Conservation (phyloP, 2,888 invertebrate species). For the Ophioninae sp. region DNA sequence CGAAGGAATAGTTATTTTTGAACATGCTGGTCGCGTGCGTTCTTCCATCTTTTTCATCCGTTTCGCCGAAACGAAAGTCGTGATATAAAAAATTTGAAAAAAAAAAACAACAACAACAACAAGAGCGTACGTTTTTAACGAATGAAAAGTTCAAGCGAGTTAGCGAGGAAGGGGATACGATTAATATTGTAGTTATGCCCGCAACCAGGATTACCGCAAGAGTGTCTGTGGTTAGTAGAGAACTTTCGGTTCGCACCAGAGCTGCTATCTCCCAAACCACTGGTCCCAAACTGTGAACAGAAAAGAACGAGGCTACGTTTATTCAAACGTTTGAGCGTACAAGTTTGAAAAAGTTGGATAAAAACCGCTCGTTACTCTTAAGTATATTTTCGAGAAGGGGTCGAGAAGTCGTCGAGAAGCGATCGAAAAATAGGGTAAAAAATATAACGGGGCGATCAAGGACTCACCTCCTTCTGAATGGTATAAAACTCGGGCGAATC, state of each 20-base stretch:
- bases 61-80: conserved; percentile 10
- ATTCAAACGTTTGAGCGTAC: background rate
- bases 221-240: conserved; percentile 81
- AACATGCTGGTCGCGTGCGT: conserved; percentile 11
- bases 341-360: background rate
- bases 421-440: background rate
- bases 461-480: conserved; percentile 86
- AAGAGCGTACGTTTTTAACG: background rate
- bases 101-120: too few species aligned
- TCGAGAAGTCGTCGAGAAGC: too few species aligned
- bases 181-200: conserved; percentile 80
- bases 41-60: conserved; percentile 1
- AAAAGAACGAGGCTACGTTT: conserved; percentile 47
- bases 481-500: conserved; percentile 85
- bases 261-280: conserved; percentile 80
- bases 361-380: background rate
- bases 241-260: conserved; percentile 81
- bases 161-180: conserved; percentile 70
- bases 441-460: background rate
- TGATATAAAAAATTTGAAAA: background rate
- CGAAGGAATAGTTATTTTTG: background rate
- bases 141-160: conserved; percentile 43
- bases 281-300: conserved; percentile 79
- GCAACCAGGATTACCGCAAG: conserved; percentile 81
- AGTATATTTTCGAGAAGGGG: too few species aligned